These are phyloP conservation scores for Glaucopsyche alexis DNA, from an alignment of 2,888 invertebrate species.

Conservation along the genomic window DNA sequence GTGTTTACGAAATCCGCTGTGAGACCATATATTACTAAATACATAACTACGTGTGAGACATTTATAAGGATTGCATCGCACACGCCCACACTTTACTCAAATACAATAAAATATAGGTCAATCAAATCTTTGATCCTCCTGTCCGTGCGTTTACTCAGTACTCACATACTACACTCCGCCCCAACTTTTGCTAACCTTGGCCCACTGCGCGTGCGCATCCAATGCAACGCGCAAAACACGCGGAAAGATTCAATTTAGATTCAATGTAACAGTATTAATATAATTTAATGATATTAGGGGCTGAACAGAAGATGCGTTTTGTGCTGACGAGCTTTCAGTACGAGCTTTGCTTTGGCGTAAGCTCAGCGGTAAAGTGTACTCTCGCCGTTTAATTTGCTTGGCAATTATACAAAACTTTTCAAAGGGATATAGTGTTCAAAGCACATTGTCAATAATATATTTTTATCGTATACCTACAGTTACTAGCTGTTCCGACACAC, in stretches of 20 bases:
- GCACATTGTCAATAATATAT: too few relatives aligned
- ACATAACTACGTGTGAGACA: too few relatives aligned
- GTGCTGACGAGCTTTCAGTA: background rate
- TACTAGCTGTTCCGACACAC: too few relatives aligned
- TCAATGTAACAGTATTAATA: conserved; percentile 43
- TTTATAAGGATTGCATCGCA: too few relatives aligned
- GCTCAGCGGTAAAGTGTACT: too few relatives aligned
- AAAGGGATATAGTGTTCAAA: too few relatives aligned
- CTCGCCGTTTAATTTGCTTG: too few relatives aligned
- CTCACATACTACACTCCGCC: background rate
- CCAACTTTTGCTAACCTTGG: conserved; percentile 52
- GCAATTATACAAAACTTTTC: too few relatives aligned
- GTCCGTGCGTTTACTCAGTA: background rate
- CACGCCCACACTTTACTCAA: too few relatives aligned
- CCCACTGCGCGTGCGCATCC: conserved; percentile 58
- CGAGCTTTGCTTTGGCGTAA: background rate
- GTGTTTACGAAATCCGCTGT: too few relatives aligned
- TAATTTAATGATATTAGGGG: background rate
- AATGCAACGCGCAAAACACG: conserved; percentile 51
- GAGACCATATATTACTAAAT: too few relatives aligned
- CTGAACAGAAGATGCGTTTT: background rate
- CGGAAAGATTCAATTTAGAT: conserved; percentile 61
- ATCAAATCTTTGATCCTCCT: background rate
- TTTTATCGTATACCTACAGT: too few relatives aligned
- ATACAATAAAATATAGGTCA: background rate